Conservation (phyloP, 1,140 invertebrate genomes). For the Helicoverpa zea region DNA sequence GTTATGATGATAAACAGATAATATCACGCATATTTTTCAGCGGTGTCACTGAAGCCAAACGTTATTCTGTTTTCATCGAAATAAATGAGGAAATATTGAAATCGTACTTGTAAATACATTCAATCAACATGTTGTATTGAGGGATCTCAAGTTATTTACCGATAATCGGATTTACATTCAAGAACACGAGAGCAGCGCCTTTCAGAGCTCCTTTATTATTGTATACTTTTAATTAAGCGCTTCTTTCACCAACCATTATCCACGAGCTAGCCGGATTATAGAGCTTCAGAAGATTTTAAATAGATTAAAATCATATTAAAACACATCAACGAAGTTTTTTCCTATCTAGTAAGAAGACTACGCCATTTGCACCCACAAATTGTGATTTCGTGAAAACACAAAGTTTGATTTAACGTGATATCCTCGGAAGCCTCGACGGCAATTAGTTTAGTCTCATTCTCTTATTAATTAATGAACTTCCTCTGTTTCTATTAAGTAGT, state of each 20-base stretch:
- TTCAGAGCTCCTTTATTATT: constrained; percentile 36
- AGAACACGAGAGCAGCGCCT: constrained; percentile 3
- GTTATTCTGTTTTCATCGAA: constrained; percentile 7
- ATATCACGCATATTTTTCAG: constrained; percentile 32
- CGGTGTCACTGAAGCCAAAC: neutral
- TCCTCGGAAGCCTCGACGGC: constrained; percentile 12
- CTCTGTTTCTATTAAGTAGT: constrained; percentile 30
- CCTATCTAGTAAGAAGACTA: neutral
- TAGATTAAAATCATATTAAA: constrained; percentile 27
- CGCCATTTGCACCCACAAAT: neutral
- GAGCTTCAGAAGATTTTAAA: constrained; percentile 11
- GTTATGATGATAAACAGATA: constrained; percentile 26
- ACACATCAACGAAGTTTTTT: neutral
- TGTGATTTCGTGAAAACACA: constrained; percentile 14
- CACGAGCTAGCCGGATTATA: neutral
- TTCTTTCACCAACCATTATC: constrained; percentile 19
- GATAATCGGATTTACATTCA: constrained; percentile 39
- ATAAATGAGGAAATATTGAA: neutral
- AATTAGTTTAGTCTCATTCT: constrained; percentile 38
- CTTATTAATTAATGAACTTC: constrained; percentile 34
- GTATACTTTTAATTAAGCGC: constrained; percentile 42
- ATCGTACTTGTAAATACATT: neutral
- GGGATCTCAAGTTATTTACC: constrained; percentile 14
- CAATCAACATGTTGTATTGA: constrained; percentile 9
- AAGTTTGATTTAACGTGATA: constrained; percentile 24